phyloP scores from a whole-genome alignment of 2,113 vertebrate genomes.

The Malurus cyaneus region DNA sequence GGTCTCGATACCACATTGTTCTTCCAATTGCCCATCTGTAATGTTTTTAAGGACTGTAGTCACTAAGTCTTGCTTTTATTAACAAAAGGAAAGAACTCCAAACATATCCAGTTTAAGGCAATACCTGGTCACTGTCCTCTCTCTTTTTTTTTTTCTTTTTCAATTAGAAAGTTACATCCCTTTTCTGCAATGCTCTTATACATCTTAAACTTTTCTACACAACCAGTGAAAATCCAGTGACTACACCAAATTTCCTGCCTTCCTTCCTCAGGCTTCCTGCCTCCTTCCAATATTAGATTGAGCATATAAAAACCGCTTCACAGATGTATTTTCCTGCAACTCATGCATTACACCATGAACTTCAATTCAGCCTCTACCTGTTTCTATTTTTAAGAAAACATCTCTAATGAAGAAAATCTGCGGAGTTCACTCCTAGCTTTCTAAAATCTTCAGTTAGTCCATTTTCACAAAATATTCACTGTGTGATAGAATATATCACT shows the following conservation, averaged over 20 bases:
- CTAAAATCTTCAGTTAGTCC: background rate
- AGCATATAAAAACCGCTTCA: background rate
- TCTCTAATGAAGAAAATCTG: background rate
- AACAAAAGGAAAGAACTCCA: accelerated
- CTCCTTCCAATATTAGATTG: background rate
- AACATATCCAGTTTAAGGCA: background rate
- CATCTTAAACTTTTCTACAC: background rate
- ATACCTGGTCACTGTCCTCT: background rate
- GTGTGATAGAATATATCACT: background rate
- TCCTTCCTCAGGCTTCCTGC: background rate
- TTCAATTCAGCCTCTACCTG: background rate
- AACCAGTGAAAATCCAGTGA: background rate
- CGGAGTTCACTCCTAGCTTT: background rate
- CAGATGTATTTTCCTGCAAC: background rate
- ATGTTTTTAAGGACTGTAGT: background rate
- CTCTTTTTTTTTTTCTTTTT: background rate
- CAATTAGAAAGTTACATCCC: background rate
- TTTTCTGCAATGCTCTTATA: background rate
- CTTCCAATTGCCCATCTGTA: background rate
- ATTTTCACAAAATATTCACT: background rate
- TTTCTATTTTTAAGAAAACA: background rate
- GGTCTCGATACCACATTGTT: background rate
- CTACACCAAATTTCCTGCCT: background rate
- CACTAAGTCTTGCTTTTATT: background rate
- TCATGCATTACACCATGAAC: background rate